Evolutionary conservation across 2,113 vertebrate species (phyloP).

Genomic region (Phodopus roborovskii): DNA sequence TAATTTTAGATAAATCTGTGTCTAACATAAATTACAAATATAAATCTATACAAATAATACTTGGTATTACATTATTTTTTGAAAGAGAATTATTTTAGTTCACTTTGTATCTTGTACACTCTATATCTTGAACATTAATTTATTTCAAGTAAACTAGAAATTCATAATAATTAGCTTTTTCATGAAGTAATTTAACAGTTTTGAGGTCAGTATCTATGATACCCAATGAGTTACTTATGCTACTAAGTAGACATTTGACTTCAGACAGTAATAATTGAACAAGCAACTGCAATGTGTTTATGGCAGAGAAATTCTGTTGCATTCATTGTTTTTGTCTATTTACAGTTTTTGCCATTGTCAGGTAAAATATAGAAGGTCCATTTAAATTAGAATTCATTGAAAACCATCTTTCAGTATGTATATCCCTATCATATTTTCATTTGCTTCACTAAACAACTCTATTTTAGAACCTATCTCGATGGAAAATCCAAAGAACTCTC

Average conservation of each 20-base stretch:
- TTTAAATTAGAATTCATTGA: conserved; percentile 48
- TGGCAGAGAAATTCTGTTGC: neutral
- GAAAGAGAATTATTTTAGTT: neutral
- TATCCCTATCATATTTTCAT: neutral
- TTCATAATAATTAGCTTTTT: conserved; percentile 54
- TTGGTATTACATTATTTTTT: neutral
- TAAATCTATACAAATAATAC: neutral
- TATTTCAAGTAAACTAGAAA: conserved; percentile 17
- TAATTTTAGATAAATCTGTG: neutral
- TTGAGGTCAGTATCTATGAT: conserved; percentile 22
- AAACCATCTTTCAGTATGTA: neutral
- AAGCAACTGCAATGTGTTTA: neutral
- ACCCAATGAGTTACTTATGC: neutral
- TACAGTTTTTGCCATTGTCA: neutral
- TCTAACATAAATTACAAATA: neutral
- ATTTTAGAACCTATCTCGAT: neutral
- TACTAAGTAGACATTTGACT: conserved; percentile 18
- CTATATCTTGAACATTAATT: neutral
- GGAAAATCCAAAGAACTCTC: neutral
- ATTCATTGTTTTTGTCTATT: conserved; percentile 24
- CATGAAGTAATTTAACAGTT: conserved; percentile 7
- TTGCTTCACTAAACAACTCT: neutral
- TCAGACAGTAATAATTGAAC: neutral
- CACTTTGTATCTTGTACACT: neutral
- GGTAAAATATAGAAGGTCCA: neutral